Conservation (phyloP, 2,888 invertebrate species). For the Ganaspis brasiliensis region DNA sequence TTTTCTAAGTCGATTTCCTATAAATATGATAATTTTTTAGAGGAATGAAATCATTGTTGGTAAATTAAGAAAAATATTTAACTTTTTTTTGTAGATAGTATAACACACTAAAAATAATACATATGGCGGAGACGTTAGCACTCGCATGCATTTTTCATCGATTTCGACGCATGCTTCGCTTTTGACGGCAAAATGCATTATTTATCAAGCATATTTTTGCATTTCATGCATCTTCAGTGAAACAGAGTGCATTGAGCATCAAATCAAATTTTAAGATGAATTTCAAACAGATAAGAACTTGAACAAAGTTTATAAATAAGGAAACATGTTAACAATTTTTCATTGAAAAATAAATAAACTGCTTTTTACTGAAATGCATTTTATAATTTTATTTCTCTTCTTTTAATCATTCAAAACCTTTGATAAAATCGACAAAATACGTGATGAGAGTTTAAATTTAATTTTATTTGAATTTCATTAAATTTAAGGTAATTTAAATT, state of each 20-base stretch:
- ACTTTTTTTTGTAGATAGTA: not conserved
- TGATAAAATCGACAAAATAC: too few species aligned
- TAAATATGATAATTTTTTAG: too few species aligned
- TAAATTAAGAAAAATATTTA: not conserved
- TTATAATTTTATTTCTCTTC: too few species aligned
- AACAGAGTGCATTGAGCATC: conserved; percentile 7
- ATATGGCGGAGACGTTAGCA: not conserved
- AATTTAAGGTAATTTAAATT: too few species aligned
- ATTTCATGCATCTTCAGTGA: conserved; percentile 54
- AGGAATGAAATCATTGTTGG: too few species aligned
- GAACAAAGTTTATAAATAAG: conserved; percentile 2
- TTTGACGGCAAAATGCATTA: conserved; percentile 57
- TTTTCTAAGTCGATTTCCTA: too few species aligned
- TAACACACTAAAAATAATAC: conserved; percentile 6
- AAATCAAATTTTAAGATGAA: conserved; percentile 25
- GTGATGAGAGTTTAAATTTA: too few species aligned
- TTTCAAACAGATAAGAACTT: not conserved
- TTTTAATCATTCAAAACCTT: too few species aligned
- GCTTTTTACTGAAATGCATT: not conserved
- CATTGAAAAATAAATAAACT: not conserved
- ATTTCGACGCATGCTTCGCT: conserved; percentile 44
- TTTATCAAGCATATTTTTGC: conserved; percentile 62
- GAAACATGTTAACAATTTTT: not conserved
- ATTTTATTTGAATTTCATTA: too few species aligned
- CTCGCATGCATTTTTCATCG: conserved; percentile 15